Conservation (phyloP, 2,113 vertebrate species). For the Sula dactylatra region DNA sequence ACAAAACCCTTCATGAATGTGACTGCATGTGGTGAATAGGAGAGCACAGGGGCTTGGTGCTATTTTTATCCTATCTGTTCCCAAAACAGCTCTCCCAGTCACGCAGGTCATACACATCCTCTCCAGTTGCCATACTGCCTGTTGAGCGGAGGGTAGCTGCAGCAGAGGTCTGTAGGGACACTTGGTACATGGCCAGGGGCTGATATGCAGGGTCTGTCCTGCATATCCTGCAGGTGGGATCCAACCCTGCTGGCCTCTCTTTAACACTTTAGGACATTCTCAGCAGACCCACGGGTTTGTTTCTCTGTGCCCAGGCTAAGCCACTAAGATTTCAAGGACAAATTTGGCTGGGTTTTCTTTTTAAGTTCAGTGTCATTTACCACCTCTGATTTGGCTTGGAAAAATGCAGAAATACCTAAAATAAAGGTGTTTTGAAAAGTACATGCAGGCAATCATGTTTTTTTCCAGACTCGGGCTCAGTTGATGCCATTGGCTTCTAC, state of each 20-base stretch:
- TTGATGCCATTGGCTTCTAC: neutral
- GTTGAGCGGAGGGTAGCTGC: neutral
- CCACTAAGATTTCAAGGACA: neutral
- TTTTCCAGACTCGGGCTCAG: neutral
- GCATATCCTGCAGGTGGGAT: neutral
- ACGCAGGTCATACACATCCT: neutral
- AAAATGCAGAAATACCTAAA: neutral
- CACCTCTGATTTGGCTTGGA: neutral
- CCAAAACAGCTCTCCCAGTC: neutral
- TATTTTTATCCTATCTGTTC: neutral
- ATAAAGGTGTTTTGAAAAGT: neutral
- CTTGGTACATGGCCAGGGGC: neutral
- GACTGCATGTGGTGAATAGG: neutral
- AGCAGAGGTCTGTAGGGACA: neutral
- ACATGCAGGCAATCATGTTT: fast-evolving
- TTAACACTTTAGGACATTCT: neutral
- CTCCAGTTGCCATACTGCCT: neutral
- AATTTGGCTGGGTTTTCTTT: neutral
- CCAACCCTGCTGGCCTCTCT: neutral
- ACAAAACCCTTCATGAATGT: neutral
- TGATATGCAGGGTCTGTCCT: neutral
- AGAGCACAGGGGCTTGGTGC: neutral
- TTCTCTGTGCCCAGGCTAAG: neutral
- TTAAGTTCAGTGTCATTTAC: neutral
- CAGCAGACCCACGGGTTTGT: neutral